Base-by-base conservation (phyloP, 2,797 vertebrate species). In the Falco biarmicus region DNA sequence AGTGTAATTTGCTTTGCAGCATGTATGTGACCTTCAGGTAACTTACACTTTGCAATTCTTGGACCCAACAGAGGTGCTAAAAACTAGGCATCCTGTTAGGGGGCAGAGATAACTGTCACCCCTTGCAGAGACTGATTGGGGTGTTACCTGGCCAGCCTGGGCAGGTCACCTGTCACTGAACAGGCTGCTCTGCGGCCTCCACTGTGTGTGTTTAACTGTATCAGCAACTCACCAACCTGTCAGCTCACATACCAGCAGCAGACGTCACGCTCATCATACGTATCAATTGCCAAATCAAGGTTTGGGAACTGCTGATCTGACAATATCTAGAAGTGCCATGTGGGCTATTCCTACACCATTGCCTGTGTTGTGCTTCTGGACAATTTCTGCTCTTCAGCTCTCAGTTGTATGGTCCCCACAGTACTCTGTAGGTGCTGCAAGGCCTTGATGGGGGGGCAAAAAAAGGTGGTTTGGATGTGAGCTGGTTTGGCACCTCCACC, bases 121-220 rank as follows among this genome's bases (percentile, higher is more conserved):
- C 48, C 41, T 65, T 31, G n/a, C 28, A 45, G 17, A 53, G n/a
- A 48, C 19, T 43, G 0, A 0, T 4, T 47, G 57, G 13, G 15
- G 6, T 84, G 8, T 34, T 51, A 45, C 21, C 31, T 50, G 54
- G 12, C 63, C 13, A 31, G 65, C 47, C 71, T 59, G 61, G n/a
- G 5, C n/a, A 76, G 53, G 37, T 43, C 26, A 1, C 41, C 59
- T 17, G 1, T 29, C 34, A 43, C 34, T 65, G 59, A 87, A 45
- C 10, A 3, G 26, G 64, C 24, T 61, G 59, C 69, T 80, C 24
- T 53, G 74, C 48, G 16, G 47, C 71, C 63, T 51, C 54, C 39
- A 41, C 71, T 73, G 7, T 1, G 0, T 15, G 32, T 73, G 22
- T 56, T 90, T 34, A 93, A 39, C 45, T 29, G 5, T 28, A 54